Percentiles rank a stretch among this genome's conserved stretches.
Conservation (phyloP, 2,113 vertebrate genomes). For the Cavia aperea region DNA sequence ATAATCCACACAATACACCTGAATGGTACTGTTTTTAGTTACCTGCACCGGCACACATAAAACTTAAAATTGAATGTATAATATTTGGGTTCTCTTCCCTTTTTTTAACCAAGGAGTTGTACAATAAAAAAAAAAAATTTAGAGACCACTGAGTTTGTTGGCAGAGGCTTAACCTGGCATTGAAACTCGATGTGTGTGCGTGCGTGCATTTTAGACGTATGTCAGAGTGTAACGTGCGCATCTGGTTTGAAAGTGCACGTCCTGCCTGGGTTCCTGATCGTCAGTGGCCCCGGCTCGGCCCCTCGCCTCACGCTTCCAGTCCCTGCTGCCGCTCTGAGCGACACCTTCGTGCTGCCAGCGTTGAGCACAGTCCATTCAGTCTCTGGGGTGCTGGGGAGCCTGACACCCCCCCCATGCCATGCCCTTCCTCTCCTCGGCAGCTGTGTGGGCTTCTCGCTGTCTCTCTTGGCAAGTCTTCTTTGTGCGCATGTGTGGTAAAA, state of each 20-base stretch:
- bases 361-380: fast-evolving
- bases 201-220: not conserved
- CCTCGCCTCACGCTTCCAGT: fast-evolving
- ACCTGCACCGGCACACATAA: fast-evolving
- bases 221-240: fast-evolving
- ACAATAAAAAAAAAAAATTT: fast-evolving
- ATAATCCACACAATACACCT: fast-evolving
- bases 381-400: not conserved
- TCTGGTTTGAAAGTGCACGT: too few relatives aligned
- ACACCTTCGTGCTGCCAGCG: fast-evolving
- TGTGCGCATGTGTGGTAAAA: fast-evolving
- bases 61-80: not conserved
- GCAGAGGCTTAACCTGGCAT: not conserved
- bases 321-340: not conserved
- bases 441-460: not conserved
- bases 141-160: not conserved
- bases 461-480: not conserved
- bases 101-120: not conserved
- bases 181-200: not conserved
- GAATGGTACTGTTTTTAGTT: fast-evolving
- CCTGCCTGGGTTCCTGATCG: fast-evolving
- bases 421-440: not conserved
- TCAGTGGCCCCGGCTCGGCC: fast-evolving
- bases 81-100: not conserved
- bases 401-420: fast-evolving